Conservation (phyloP, 2,797 vertebrate species). For the Masticophis lateralis region DNA sequence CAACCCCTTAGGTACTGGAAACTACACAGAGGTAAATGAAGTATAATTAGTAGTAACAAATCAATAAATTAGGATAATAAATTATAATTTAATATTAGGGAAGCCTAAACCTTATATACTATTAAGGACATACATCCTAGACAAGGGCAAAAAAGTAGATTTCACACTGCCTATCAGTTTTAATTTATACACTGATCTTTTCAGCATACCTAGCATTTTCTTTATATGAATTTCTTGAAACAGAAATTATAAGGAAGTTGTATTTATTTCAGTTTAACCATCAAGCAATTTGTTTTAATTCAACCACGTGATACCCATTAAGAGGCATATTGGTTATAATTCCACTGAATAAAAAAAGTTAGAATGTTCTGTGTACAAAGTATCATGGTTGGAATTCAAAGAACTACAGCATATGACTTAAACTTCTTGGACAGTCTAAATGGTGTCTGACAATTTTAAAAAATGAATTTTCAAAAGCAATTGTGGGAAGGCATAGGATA, state of each 20-base stretch:
- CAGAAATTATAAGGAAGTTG: conserved; percentile 30
- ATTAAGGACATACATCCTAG: conserved; percentile 70
- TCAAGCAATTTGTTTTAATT: conserved; percentile 26
- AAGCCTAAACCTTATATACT: conserved; percentile 71
- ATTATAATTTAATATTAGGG: conserved; percentile 78
- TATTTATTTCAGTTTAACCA: neutral
- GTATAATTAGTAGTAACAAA: conserved; percentile 81
- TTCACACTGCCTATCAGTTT: conserved; percentile 44
- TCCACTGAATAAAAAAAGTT: neutral
- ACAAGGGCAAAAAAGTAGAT: conserved; percentile 65
- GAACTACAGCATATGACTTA: neutral
- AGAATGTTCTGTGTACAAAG: neutral
- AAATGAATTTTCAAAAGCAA: neutral
- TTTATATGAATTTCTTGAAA: conserved; percentile 16
- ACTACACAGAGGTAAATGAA: conserved; percentile 80
- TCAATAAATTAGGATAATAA: conserved; percentile 77
- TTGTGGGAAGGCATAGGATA: neutral
- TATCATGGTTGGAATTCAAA: neutral
- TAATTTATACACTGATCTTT: conserved; percentile 30
- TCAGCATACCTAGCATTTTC: conserved; percentile 16
- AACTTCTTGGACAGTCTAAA: neutral
- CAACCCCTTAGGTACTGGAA: conserved; percentile 83
- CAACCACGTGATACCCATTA: conserved; percentile 13
- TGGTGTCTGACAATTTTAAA: neutral
- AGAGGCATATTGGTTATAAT: conserved; percentile 17